phyloP scores from a whole-genome alignment of 2,888 invertebrate genomes.

The Cheilosia impressa region DNA sequence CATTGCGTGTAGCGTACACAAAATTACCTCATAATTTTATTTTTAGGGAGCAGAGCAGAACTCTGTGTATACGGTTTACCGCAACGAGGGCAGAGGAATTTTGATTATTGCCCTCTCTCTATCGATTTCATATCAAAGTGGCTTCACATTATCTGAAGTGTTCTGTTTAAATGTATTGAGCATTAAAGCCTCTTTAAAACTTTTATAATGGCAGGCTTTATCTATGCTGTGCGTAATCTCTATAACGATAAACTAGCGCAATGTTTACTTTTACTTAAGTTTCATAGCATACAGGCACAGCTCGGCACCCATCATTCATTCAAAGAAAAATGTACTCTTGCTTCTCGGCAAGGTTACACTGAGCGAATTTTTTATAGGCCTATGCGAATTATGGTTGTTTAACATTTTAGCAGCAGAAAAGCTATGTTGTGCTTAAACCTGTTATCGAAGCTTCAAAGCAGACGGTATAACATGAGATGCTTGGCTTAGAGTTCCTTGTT shows the following conservation, averaged over 20 bases:
- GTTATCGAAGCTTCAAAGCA: too few species aligned
- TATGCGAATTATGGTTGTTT: background rate
- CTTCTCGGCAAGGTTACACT: conserved; percentile 7
- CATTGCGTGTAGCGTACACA: conserved; percentile 39
- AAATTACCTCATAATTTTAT: conserved; percentile 73
- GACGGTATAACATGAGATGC: too few species aligned
- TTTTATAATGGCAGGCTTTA: conserved; percentile 31
- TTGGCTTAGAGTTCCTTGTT: too few species aligned
- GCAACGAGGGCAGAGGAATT: background rate
- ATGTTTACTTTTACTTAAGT: conserved; percentile 51
- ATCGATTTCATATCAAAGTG: conserved; percentile 54
- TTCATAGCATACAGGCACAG: conserved; percentile 27
- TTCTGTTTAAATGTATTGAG: conserved; percentile 38
- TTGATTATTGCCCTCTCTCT: conserved; percentile 5
- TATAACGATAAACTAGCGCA: conserved; percentile 42
- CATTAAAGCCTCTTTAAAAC: conserved; percentile 25
- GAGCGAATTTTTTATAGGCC: conserved; percentile 19
- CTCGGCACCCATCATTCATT: conserved; percentile 25
- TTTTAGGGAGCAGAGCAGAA: conserved; percentile 56
- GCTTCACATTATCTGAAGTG: conserved; percentile 52
- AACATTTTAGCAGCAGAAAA: background rate
- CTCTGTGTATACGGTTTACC: conserved; percentile 5
- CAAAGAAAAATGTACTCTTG: conserved; percentile 19
- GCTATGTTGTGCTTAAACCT: too few species aligned
- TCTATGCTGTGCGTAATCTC: background rate